Percentiles rank a stretch among this genome's conserved stretches.
Evolutionary conservation across 2,888 invertebrate genomes (phyloP).

Genomic region (Axea sp.): DNA sequence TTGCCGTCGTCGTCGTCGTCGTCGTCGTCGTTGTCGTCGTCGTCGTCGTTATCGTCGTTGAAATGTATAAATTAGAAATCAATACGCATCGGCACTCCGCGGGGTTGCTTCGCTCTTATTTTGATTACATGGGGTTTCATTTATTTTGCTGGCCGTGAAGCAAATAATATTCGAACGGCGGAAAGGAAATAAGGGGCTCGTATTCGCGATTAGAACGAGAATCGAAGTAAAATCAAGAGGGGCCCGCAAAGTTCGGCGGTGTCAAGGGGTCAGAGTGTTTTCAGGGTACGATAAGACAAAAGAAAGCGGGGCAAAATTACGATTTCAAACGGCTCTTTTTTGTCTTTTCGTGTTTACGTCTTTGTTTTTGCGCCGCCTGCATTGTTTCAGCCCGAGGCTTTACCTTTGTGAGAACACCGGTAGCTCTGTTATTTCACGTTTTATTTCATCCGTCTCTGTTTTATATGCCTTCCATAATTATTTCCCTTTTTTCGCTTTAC

Average conservation of each 20-base stretch:
- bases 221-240: slow-evolving; percentile 60
- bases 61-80: slow-evolving; percentile 32
- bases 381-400: slow-evolving; percentile 73
- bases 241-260: slow-evolving; percentile 49
- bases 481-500: slow-evolving; percentile 61
- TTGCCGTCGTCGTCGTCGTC: too few relatives aligned
- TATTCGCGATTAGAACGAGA: slow-evolving; percentile 37
- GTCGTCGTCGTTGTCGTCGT: too few relatives aligned
- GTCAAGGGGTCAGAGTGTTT: slow-evolving; percentile 61
- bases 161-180: slow-evolving; percentile 49
- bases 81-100: slow-evolving; percentile 30
- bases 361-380: slow-evolving; percentile 76
- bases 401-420: slow-evolving; percentile 68
- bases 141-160: slow-evolving; percentile 48
- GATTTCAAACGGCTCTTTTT: slow-evolving; percentile 78
- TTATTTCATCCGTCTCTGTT: slow-evolving; percentile 65
- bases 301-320: slow-evolving; percentile 77
- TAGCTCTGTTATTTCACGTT: slow-evolving; percentile 72
- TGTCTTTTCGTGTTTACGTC: slow-evolving; percentile 78
- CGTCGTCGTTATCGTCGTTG: too few relatives aligned
- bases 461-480: slow-evolving; percentile 56
- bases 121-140: slow-evolving; percentile 62
- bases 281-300: slow-evolving; percentile 73
- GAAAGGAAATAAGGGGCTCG: slow-evolving; percentile 7
- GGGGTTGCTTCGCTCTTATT: slow-evolving; percentile 37